These are phyloP conservation scores for Thelaira solivaga DNA, from an alignment of 2,888 invertebrate genomes.

Conservation along the genomic window DNA sequence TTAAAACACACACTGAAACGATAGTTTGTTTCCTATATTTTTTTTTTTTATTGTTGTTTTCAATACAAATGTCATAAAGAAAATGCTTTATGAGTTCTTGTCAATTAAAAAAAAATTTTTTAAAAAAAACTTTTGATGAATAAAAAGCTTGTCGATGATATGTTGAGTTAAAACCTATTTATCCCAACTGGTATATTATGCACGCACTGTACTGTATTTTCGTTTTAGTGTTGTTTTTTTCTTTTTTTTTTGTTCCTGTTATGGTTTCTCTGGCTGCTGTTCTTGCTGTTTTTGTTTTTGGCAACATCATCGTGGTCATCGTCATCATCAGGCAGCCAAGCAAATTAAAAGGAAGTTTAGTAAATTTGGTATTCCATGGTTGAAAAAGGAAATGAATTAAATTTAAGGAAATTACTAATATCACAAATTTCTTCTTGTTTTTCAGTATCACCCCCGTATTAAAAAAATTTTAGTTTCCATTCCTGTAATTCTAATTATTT, in stretches of 20 bases:
- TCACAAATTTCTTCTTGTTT: constrained; percentile 26
- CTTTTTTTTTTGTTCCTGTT: neutral
- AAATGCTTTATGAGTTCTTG: too few relatives aligned
- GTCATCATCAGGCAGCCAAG: neutral
- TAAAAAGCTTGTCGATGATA: too few relatives aligned
- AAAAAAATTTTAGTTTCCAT: constrained; percentile 23
- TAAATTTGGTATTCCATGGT: constrained; percentile 45
- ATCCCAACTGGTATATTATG: too few relatives aligned
- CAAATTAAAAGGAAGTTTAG: constrained; percentile 52
- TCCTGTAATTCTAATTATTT: constrained; percentile 6
- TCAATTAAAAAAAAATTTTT: too few relatives aligned
- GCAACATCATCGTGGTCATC: constrained; percentile 8
- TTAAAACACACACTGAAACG: too few relatives aligned
- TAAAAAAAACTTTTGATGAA: too few relatives aligned
- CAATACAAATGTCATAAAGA: too few relatives aligned
- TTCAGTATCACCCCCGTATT: neutral
- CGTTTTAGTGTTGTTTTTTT: neutral
- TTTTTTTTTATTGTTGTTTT: too few relatives aligned
- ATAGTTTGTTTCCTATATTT: too few relatives aligned
- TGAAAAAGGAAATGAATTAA: constrained; percentile 58
- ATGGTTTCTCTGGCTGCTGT: neutral
- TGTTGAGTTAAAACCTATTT: too few relatives aligned
- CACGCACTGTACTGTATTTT: too few relatives aligned
- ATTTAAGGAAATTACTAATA: constrained; percentile 61
- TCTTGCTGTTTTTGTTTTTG: neutral